Base-by-base conservation (phyloP, 2,113 vertebrate species). In the Pangasianodon hypophthalmus region DNA sequence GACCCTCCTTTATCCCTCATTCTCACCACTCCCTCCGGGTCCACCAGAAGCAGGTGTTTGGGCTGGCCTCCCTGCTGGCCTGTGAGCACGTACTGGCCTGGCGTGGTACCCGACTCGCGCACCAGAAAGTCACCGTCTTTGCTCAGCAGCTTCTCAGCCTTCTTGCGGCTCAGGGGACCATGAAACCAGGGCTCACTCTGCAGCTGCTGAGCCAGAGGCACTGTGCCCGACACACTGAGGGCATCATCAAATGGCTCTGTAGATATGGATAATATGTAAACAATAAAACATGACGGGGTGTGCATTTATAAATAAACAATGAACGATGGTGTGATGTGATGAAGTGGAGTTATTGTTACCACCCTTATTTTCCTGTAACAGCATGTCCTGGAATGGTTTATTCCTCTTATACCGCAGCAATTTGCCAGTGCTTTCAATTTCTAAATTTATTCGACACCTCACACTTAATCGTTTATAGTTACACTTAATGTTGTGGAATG, bases 21-120 rank as follows among this genome's bases (percentile, higher is more conserved):
- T 92, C 94, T 95, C 93, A 99, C 98, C 98, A 99, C 98, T 93
- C 98, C 98, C 93, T 99, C 98, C 0, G 98, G 98, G 92, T 99
- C 98, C 0, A 99, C 98, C 1, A 99, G 96, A 2, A 99, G 97
- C 92, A 99, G 95, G 91, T 99, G 98, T 92, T 99, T 99, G 91
- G 98, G 95, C 92, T 98, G 98, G 46, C 98, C 97, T 0, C 97
- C 97, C 95, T 99, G 98, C 92, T 99, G 92, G 10, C 98, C 98
- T 0, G 98, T 99, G 88, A 99, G 97, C 88, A 99, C 98, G 0
- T 99, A 99, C 95, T 99, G 98, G 80, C 98, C 98, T 0, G 97
- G 97, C 0, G 98, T 99, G 88, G 98, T 99, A 24, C 97, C 97
- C 87, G 98, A 99, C 94, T 99, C 98, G 8, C 98, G 95, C 89